phyloP scores from a whole-genome alignment of 2,888 invertebrate species.

The Heliconius charithonia region DNA sequence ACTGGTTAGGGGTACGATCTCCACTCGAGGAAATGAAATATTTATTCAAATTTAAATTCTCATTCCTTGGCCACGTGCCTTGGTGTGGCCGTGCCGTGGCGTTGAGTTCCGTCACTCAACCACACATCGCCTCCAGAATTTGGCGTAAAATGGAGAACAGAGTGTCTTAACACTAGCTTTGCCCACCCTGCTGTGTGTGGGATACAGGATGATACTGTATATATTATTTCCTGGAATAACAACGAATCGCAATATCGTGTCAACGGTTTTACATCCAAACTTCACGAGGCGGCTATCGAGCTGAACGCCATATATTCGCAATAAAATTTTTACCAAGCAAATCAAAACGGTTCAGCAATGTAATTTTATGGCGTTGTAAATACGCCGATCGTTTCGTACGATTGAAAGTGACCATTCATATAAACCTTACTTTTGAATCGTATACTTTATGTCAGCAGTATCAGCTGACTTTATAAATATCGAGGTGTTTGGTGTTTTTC shows the following conservation, averaged over 20 bases:
- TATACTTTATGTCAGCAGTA: conserved; percentile 48
- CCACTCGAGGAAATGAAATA: too few species aligned
- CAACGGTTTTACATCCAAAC: conserved; percentile 4
- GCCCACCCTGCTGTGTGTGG: too few species aligned
- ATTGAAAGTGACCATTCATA: conserved; percentile 50
- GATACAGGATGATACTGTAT: too few species aligned
- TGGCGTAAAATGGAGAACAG: too few species aligned
- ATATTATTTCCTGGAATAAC: too few species aligned
- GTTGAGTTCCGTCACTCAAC: too few species aligned
- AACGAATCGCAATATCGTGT: not conserved
- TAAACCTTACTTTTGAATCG: conserved; percentile 51
- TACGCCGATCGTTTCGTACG: conserved; percentile 58
- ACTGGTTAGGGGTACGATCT: too few species aligned
- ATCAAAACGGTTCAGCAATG: conserved; percentile 67
- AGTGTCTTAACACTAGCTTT: too few species aligned
- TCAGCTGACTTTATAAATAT: conserved; percentile 39
- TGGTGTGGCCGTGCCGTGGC: too few species aligned
- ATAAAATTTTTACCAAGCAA: conserved; percentile 65
- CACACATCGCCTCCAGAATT: too few species aligned
- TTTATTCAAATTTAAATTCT: too few species aligned
- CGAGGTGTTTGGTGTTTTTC: not conserved
- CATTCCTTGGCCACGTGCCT: too few species aligned
- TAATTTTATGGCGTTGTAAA: conserved; percentile 70
- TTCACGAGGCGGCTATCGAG: conserved; percentile 45
- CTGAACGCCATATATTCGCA: conserved; percentile 61